Evolutionary conservation across 2,888 invertebrate genomes (phyloP).

Genomic region (Eubasilissa splendida): DNA sequence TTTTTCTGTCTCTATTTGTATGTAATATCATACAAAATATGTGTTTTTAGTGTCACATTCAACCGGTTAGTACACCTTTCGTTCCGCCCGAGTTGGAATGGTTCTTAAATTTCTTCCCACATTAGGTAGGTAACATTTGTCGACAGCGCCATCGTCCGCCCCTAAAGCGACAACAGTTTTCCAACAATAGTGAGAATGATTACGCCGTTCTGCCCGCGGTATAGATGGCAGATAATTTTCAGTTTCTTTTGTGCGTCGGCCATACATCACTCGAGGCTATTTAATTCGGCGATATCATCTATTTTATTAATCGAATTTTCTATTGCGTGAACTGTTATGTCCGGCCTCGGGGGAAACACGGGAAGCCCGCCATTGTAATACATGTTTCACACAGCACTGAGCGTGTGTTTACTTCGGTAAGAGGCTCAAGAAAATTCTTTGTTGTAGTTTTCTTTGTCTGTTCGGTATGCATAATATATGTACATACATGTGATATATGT

Average conservation of each 20-base stretch:
- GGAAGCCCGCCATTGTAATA: too few species aligned
- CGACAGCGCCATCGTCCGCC: background rate
- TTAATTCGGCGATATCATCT: slow-evolving; percentile 31
- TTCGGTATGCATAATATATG: too few species aligned
- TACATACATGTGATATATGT: too few species aligned
- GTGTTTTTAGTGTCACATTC: too few species aligned
- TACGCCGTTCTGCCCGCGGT: slow-evolving; percentile 39
- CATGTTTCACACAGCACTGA: too few species aligned
- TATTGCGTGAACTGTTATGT: slow-evolving; percentile 22
- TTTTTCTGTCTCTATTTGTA: too few species aligned
- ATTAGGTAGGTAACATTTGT: background rate
- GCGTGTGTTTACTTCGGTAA: too few species aligned
- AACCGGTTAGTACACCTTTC: too few species aligned
- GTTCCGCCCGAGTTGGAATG: background rate
- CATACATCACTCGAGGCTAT: slow-evolving; percentile 37
- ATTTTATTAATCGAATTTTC: slow-evolving; percentile 48
- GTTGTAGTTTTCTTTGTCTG: too few species aligned
- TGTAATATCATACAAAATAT: too few species aligned
- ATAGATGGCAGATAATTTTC: slow-evolving; percentile 35
- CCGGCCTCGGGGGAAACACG: background rate
- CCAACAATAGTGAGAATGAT: slow-evolving; percentile 10
- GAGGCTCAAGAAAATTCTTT: too few species aligned
- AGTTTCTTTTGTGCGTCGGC: slow-evolving; percentile 26
- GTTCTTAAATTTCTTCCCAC: background rate
- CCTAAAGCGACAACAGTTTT: slow-evolving; percentile 33